Percentiles rank a stretch among this genome's conserved stretches.
Conservation (phyloP, 1,140 invertebrate genomes). For the Schlechtendalia chinensis region DNA sequence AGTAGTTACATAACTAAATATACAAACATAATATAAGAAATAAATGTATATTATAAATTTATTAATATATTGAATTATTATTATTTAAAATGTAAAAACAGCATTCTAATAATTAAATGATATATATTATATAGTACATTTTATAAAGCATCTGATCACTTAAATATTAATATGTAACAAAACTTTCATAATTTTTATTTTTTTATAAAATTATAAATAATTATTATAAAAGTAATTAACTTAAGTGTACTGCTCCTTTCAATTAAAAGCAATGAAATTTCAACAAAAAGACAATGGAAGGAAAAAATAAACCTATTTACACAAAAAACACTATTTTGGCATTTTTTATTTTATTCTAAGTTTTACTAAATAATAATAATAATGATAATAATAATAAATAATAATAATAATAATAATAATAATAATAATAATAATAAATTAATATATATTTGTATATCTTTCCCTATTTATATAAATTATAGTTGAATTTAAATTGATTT, state of each 20-base stretch:
- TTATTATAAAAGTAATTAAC: constrained; percentile 47
- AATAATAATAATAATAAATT: too few relatives aligned
- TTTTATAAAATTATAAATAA: constrained; percentile 49
- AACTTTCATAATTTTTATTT: constrained; percentile 37
- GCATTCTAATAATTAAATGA: constrained; percentile 28
- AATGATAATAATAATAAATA: too few relatives aligned
- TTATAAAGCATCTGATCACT: constrained; percentile 41
- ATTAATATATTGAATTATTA: constrained; percentile 39
- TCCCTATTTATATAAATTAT: constrained; percentile 25
- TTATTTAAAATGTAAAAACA: constrained; percentile 45
- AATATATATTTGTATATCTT: too few relatives aligned
- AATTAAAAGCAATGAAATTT: constrained; percentile 43
- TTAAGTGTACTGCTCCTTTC: constrained; percentile 46
- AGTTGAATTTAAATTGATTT: constrained; percentile 30
- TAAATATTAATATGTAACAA: constrained; percentile 44
- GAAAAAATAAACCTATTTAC: constrained; percentile 47
- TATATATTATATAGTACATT: constrained; percentile 40
- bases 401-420: too few relatives aligned
- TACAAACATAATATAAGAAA: constrained; percentile 45
- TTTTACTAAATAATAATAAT: constrained; percentile 16
- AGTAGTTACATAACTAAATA: constrained; percentile 37
- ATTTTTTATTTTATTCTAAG: constrained; percentile 5
- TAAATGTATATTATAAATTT: constrained; percentile 44
- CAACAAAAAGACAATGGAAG: constrained; percentile 47
- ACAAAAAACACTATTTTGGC: constrained; percentile 30